A percentile compares a stretch with the other conserved stretches of the same genome.
These are phyloP conservation scores for Trisateles emortualis DNA, from an alignment of 2,888 invertebrate genomes.

Conservation along the genomic window DNA sequence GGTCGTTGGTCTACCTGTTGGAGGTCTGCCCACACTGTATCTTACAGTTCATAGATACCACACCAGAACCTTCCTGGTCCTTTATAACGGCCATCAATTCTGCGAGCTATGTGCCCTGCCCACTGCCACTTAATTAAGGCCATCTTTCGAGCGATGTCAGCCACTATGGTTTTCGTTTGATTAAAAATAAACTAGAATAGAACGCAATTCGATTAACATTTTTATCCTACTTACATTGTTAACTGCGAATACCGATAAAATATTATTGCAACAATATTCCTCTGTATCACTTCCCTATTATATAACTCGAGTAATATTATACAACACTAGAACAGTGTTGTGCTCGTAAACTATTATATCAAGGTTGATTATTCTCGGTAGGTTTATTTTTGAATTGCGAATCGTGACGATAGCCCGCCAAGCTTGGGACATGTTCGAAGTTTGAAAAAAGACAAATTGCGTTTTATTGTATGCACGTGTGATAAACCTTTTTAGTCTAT, in stretches of 20 bases:
- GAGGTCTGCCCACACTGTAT: too few relatives aligned
- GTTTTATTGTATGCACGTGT: conserved; percentile 12
- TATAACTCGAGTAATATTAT: conserved; percentile 21
- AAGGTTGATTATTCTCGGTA: conserved; percentile 33
- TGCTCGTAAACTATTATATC: conserved; percentile 22
- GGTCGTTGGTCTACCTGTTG: too few relatives aligned
- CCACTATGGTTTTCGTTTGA: too few relatives aligned
- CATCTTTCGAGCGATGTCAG: too few relatives aligned
- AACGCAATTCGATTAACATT: neutral
- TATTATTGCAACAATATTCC: conserved; percentile 2
- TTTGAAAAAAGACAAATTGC: conserved; percentile 15
- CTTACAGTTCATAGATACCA: too few relatives aligned
- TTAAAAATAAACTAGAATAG: neutral
- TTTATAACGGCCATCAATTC: too few relatives aligned
- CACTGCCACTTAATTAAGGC: too few relatives aligned
- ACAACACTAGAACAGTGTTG: conserved; percentile 20
- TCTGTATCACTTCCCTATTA: conserved; percentile 21
- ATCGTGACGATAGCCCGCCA: conserved; percentile 23
- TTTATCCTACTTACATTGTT: neutral
- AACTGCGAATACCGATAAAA: neutral
- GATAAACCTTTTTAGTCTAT: conserved; percentile 14
- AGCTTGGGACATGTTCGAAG: neutral
- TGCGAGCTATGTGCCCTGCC: too few relatives aligned
- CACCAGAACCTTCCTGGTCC: too few relatives aligned
- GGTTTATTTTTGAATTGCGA: conserved; percentile 39